Evolutionary conservation across 1,140 invertebrate genomes (phyloP), one percentile per base, ranked within the genome.

Genomic region (Cotesia vestalis): DNA sequence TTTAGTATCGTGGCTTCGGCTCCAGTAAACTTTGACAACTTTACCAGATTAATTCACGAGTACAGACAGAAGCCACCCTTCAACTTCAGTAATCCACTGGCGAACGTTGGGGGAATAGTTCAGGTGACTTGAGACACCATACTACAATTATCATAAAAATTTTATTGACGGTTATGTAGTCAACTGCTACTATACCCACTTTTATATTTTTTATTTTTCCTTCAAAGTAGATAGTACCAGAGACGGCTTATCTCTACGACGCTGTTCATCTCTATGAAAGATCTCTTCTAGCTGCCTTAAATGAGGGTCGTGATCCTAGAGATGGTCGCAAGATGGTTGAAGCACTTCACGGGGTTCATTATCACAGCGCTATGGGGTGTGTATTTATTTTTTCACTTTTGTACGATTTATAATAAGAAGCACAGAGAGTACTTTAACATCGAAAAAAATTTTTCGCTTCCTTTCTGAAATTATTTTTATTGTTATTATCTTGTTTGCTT

Each of bases 181-280:
- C 9, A 66, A 17, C 52, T 6, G 5, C 17, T 51, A 3, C 3
- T 14, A 55, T 27, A 40, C 77, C 52, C 4, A 8, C 17, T 51
- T 9, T 8, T 14, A 55, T 27, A 40, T 77, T 75, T 74, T 62
- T 73, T 76, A 27, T 76, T 34, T 81, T 77, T 71, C 74, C 81
- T 82, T 77, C 78, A 80, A 85, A 84, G 40, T 82, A 96, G 94
- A 94, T 95, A 77, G 90, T 92, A 72, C 92, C 94, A 6, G 94
- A 96, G 83, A 95, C 95, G 12, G 94, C 95, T 4, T 96, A 95
- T 89, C 88, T 97, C n/a, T 96, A 96, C 82, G 95, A 97, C 81
- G 94, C 95, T 2, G 93, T 96, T 60, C 92, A 93, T 85, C 88
- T 96, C 36, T 97, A 97, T 81, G 93, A 93, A 9, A 88, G 89